These are phyloP conservation scores for Steinernema feltiae DNA, from an alignment of 1,140 invertebrate genomes.

Conservation along the genomic window DNA sequence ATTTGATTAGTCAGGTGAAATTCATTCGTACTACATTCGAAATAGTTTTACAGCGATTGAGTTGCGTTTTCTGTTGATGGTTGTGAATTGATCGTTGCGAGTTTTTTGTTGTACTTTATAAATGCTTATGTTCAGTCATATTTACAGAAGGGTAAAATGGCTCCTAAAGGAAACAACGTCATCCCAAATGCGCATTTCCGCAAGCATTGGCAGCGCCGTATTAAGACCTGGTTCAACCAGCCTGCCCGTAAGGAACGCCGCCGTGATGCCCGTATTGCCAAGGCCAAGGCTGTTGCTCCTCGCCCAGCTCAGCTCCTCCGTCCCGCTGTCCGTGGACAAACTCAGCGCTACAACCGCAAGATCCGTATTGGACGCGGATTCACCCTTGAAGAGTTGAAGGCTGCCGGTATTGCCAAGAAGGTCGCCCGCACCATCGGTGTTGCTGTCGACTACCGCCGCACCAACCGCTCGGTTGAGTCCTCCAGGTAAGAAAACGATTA, in stretches of 20 bases:
- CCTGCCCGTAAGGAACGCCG: slow-evolving; percentile 85
- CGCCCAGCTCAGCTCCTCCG: slow-evolving; percentile 78
- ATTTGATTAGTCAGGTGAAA: too few species aligned
- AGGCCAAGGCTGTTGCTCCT: slow-evolving; percentile 82
- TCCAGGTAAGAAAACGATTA: slow-evolving; percentile 59
- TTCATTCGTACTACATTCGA: too few species aligned
- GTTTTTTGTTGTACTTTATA: background rate
- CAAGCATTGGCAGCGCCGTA: slow-evolving; percentile 97
- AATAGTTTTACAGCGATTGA: background rate
- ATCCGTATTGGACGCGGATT: slow-evolving; percentile 88
- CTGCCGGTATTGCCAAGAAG: slow-evolving; percentile 45
- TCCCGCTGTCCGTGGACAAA: slow-evolving; percentile 87
- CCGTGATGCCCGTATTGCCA: slow-evolving; percentile 76
- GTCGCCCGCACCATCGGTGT: slow-evolving; percentile 89
- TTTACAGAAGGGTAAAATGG: slow-evolving; percentile 59
- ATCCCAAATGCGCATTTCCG: slow-evolving; percentile 99
- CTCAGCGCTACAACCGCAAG: slow-evolving; percentile 80
- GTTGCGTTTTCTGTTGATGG: background rate
- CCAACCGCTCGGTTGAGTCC: slow-evolving; percentile 89
- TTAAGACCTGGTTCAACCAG: slow-evolving; percentile 98
- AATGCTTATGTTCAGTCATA: background rate
- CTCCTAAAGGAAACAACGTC: slow-evolving; percentile 90
- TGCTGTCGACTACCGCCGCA: slow-evolving; percentile 82
- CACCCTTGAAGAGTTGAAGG: slow-evolving; percentile 84
- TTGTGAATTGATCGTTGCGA: background rate